phyloP scores from a whole-genome alignment of 2,797 vertebrate species.

The Micrastur ruficollis region DNA sequence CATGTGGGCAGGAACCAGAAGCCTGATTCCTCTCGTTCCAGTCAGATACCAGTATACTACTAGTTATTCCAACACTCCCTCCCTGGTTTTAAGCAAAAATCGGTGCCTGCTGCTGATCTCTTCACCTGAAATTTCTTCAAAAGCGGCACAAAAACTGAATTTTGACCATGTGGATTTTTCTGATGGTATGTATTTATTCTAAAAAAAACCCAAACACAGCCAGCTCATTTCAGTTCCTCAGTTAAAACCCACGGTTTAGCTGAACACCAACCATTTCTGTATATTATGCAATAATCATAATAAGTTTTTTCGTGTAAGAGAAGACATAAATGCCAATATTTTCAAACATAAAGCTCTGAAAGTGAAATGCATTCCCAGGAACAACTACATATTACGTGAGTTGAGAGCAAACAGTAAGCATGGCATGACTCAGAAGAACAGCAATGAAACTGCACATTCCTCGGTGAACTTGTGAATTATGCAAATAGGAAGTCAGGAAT shows the following conservation, averaged over 20 bases:
- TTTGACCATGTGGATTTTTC: background rate
- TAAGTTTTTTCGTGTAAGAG: background rate
- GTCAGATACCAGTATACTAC: background rate
- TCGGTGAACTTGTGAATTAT: background rate
- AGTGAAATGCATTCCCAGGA: background rate
- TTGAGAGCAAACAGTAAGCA: background rate
- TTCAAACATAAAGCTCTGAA: background rate
- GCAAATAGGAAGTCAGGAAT: constrained; percentile 15
- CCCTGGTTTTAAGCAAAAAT: background rate
- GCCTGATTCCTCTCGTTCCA: background rate
- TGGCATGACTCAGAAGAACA: background rate
- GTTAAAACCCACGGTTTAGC: background rate
- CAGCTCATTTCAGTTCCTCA: background rate
- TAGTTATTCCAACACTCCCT: background rate
- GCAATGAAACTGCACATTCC: background rate
- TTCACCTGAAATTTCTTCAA: background rate
- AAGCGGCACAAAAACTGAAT: background rate
- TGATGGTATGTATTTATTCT: background rate
- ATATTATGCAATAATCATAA: accelerated
- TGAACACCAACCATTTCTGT: background rate
- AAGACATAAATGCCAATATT: background rate
- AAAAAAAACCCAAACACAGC: background rate
- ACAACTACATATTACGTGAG: background rate
- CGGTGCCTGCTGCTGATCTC: background rate
- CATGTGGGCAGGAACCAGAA: background rate